phyloP scores from a whole-genome alignment of 1,140 invertebrate species.

The Mycetomoellerius zeteki region DNA sequence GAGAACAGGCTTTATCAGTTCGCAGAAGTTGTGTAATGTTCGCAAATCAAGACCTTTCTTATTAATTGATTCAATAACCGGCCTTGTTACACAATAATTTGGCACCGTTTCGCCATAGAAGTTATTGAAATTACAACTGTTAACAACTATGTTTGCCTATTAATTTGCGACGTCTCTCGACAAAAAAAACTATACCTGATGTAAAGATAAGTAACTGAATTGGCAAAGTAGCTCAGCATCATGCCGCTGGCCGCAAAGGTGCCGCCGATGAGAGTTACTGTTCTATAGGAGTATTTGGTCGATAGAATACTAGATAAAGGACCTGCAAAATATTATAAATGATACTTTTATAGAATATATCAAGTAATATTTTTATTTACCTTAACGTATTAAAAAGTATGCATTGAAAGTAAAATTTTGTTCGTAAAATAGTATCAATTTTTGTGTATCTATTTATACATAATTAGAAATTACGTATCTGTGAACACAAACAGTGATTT shows the following conservation, averaged over 20 bases:
- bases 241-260: constrained; percentile 93
- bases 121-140: not conserved
- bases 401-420: not conserved
- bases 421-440: not conserved
- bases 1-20: constrained; percentile 15
- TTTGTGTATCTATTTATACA: too few species aligned
- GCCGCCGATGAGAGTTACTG: constrained; percentile 94
- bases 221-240: constrained; percentile 94
- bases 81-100: constrained; percentile 24
- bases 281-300: constrained; percentile 95
- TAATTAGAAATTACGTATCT: not conserved
- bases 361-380: not conserved
- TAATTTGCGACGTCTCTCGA: not conserved
- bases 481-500: not conserved
- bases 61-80: not conserved
- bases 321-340: constrained; percentile 88
- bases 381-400: not conserved
- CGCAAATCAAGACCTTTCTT: constrained; percentile 14
- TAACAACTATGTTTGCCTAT: not conserved
- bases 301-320: constrained; percentile 95
- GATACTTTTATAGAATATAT: not conserved
- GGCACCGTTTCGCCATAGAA: not conserved
- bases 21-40: not conserved
- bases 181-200: constrained; percentile 88
- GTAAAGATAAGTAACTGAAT: constrained; percentile 92